These are phyloP conservation scores for Deroplatys truncata DNA, from an alignment of 2,888 invertebrate genomes.

Conservation along the genomic window DNA sequence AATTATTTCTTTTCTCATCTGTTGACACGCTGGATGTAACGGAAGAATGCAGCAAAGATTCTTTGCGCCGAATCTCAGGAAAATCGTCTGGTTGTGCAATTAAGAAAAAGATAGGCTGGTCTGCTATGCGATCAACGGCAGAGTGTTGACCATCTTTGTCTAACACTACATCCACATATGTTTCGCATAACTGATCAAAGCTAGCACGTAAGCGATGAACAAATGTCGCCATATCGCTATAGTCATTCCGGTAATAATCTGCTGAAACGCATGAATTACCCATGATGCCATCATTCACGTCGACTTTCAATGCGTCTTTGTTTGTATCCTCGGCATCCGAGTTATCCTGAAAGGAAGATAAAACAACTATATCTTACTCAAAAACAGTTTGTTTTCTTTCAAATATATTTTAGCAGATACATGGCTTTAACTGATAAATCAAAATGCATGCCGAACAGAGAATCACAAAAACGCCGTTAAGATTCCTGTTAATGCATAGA, in stretches of 20 bases:
- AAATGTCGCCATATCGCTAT: conserved; percentile 27
- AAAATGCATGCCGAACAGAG: no score
- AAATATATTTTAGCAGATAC: no score
- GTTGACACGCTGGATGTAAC: neutral
- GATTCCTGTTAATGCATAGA: no score
- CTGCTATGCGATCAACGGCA: conserved; percentile 42
- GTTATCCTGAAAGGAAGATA: neutral
- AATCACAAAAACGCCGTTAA: no score
- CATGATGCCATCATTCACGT: conserved; percentile 28
- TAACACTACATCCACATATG: conserved; percentile 49
- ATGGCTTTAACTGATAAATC: no score
- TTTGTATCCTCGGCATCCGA: neutral
- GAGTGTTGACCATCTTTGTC: conserved; percentile 48
- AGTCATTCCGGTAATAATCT: neutral
- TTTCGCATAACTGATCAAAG: conserved; percentile 49
- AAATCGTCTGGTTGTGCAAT: conserved; percentile 55
- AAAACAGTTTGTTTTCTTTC: no score
- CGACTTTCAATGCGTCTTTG: neutral
- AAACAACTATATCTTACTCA: neutral
- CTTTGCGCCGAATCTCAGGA: conserved; percentile 42
- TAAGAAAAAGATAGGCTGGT: conserved; percentile 55
- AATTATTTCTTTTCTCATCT: neutral
- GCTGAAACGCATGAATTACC: conserved; percentile 17
- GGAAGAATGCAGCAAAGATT: conserved; percentile 30
- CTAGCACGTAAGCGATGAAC: conserved; percentile 40